Conservation (phyloP, 2,113 vertebrate species). For the Crotalus horridus region DNA sequence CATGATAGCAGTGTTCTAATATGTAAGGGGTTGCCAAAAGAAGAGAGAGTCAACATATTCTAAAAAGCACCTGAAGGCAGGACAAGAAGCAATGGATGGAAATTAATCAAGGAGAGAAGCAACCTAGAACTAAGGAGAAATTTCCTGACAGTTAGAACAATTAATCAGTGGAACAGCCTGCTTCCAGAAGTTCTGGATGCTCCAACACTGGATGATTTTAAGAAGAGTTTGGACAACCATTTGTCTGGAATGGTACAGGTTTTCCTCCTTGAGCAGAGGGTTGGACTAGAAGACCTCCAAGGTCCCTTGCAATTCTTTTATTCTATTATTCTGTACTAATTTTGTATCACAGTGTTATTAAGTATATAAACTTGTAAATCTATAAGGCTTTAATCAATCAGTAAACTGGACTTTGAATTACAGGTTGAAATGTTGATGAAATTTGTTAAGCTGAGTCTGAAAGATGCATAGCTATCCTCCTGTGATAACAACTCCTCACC, state of each 20-base stretch:
- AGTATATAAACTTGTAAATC: neutral
- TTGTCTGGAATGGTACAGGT: neutral
- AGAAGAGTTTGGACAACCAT: neutral
- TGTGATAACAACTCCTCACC: neutral
- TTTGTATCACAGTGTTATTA: neutral
- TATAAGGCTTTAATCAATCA: neutral
- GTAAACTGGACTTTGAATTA: neutral
- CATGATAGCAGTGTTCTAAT: neutral
- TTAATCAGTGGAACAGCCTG: neutral
- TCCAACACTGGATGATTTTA: neutral
- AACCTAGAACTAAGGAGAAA: neutral
- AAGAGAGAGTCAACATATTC: neutral
- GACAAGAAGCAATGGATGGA: neutral
- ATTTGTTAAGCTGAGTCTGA: neutral
- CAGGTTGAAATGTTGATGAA: neutral
- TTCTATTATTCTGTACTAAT: neutral
- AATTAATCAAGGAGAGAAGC: neutral
- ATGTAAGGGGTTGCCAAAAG: neutral
- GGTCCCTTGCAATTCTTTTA: neutral
- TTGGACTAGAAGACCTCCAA: neutral
- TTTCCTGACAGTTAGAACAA: neutral
- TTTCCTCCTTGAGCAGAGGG: neutral
- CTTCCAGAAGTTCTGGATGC: neutral
- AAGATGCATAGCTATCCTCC: neutral
- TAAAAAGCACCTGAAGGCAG: neutral